Conservation (phyloP, 2,113 vertebrate species). For the Zingel zingel region DNA sequence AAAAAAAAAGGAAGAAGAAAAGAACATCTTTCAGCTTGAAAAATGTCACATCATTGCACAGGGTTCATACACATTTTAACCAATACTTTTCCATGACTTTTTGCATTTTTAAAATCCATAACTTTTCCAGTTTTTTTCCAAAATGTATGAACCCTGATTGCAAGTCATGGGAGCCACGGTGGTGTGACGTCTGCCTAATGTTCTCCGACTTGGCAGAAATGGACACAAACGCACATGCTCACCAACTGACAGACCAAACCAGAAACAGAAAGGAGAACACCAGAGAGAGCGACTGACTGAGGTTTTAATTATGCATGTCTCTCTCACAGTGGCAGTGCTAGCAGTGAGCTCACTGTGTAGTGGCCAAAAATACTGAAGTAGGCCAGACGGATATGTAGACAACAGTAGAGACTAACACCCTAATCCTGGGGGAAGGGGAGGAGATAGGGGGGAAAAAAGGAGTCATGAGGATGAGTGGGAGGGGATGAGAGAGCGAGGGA, state of each 20-base stretch:
- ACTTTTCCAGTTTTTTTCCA: too few relatives aligned
- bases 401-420: constrained; percentile 38
- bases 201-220: constrained; percentile 16
- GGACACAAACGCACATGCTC: constrained; percentile 22
- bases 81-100: too few relatives aligned
- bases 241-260: constrained; percentile 1
- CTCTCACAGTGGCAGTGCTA: constrained; percentile 44
- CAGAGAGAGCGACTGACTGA: constrained; percentile 32
- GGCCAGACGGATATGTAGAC: constrained; percentile 61
- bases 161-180: not conserved
- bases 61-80: too few relatives aligned
- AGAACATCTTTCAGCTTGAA: constrained; percentile 4
- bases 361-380: constrained; percentile 76
- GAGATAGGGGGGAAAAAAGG: constrained; percentile 30
- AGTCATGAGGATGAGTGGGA: constrained; percentile 35
- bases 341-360: constrained; percentile 35
- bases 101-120: too few relatives aligned
- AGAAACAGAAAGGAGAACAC: constrained; percentile 49
- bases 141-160: too few relatives aligned
- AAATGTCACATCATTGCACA: constrained; percentile 25
- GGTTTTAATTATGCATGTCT: constrained; percentile 67
- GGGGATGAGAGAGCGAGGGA: not conserved
- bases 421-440: constrained; percentile 45
- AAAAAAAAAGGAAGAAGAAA: not conserved
- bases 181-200: not conserved